These are phyloP conservation scores for Anoplolepis gracilipes DNA, from an alignment of 1,140 invertebrate species.

Conservation along the genomic window DNA sequence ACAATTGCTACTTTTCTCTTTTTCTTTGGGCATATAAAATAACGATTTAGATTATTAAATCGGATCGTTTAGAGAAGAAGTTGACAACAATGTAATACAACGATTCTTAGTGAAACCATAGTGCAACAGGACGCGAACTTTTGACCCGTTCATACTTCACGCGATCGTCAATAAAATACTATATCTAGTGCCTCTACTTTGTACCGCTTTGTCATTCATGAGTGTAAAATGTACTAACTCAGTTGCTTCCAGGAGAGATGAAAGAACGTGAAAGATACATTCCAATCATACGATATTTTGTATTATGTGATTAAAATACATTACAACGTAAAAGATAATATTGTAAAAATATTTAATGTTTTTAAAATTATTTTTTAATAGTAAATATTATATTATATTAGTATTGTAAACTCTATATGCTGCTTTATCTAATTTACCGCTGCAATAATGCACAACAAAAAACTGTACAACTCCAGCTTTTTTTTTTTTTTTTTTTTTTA, in stretches of 20 bases:
- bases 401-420: background rate
- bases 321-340: background rate
- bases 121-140: conserved; percentile 33
- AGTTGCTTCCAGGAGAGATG: background rate
- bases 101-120: background rate
- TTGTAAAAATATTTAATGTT: background rate
- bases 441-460: conserved; percentile 37
- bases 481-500: conserved; percentile 38
- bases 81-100: conserved; percentile 3
- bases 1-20: background rate
- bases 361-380: background rate
- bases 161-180: conserved; percentile 38
- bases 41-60: conserved; percentile 21
- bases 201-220: conserved; percentile 41
- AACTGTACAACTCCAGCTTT: background rate
- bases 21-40: background rate
- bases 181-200: background rate
- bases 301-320: background rate
- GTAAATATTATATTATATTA: background rate
- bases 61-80: background rate
- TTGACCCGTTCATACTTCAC: conserved; percentile 36
- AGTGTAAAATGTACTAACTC: conserved; percentile 5
- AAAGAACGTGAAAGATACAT: background rate
- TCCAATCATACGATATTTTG: background rate
- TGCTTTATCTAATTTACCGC: conserved; percentile 22